Conservation (phyloP, 2,888 invertebrate genomes). For the Achlya flavicornis region DNA sequence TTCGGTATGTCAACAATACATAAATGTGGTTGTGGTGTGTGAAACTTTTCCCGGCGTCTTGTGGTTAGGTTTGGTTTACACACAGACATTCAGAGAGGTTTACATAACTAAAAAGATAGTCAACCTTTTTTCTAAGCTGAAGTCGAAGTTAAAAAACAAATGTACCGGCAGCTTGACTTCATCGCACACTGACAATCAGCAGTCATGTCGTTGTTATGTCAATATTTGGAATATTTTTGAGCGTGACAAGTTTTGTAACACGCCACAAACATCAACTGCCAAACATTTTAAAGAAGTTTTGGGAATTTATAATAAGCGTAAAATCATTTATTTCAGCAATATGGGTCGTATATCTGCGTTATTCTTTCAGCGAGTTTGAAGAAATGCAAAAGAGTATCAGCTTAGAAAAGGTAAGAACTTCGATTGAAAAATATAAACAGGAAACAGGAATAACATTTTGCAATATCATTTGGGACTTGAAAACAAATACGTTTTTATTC, state of each 20-base stretch:
- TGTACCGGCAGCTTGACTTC: too few species aligned
- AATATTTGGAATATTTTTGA: constrained; percentile 58
- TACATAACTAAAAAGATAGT: neutral
- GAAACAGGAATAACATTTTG: neutral
- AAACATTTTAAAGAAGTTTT: constrained; percentile 68
- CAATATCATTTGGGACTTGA: too few species aligned
- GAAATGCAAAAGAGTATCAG: constrained; percentile 76
- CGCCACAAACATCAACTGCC: constrained; percentile 59
- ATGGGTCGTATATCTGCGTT: constrained; percentile 65
- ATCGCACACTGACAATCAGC: neutral
- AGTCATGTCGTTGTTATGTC: constrained; percentile 36
- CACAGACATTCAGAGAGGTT: too few species aligned
- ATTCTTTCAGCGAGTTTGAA: constrained; percentile 70
- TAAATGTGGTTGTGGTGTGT: too few species aligned
- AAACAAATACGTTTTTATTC: too few species aligned
- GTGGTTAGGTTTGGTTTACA: neutral
- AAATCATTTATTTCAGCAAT: constrained; percentile 63
- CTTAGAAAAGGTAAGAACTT: constrained; percentile 65
- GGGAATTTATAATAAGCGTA: constrained; percentile 58
- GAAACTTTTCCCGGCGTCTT: too few species aligned
- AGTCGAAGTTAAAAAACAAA: neutral
- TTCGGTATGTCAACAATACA: too few species aligned
- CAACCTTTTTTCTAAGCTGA: neutral
- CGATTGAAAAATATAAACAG: neutral
- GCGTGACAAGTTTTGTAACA: constrained; percentile 56